Base-by-base conservation (phyloP, 2,113 vertebrate species). In the Anthoscopus minutus region DNA sequence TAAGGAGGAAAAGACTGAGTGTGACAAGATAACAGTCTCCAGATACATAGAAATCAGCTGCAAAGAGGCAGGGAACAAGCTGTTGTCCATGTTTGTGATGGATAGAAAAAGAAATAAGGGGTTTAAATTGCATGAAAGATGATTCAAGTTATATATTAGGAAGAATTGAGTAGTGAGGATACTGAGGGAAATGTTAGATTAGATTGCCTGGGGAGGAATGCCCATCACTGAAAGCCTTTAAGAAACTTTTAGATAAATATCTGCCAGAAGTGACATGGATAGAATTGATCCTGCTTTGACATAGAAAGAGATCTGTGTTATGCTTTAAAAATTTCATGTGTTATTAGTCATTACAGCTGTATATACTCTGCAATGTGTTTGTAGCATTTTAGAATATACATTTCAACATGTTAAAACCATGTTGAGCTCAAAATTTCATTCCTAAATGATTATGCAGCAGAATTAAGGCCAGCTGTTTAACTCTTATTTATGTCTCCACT, bases 21-120 rank as follows among this genome's bases (percentile, higher is more conserved):
- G 48, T 93, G 94, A 93, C 94, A 88, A 93, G 92, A 88, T 81
- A 95, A 95, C 91, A 88, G 80, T 88, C 76, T 94, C 92, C 86
- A 96, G 92, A 94, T 53, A 84, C 44, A 40, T 0, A 56, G 69
- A 88, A 73, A 88, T 40, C 64, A 88, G 42, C 60, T 91, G 80
- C 31, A 71, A 17, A 86, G 35, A 71, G 56, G 16, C 72, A 81
- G 38, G 10, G 69, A 94, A 54, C 44, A 86, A 78, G 50, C 38
- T 92, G 64, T 56, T 78, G 72, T 81, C 86, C 80, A 33, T 74
- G 44, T 81, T 71, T 86, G 56, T 93, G 82, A 86, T 7, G 13
- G 64, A 88, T 56, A 86, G 64, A 62, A 86, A 94, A 86, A 92
- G 33, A 90, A 94, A 93, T 67, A 78, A 80, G 47, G 69, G 81